Conservation (phyloP, 2,113 vertebrate genomes). For the Clinocottus analis region DNA sequence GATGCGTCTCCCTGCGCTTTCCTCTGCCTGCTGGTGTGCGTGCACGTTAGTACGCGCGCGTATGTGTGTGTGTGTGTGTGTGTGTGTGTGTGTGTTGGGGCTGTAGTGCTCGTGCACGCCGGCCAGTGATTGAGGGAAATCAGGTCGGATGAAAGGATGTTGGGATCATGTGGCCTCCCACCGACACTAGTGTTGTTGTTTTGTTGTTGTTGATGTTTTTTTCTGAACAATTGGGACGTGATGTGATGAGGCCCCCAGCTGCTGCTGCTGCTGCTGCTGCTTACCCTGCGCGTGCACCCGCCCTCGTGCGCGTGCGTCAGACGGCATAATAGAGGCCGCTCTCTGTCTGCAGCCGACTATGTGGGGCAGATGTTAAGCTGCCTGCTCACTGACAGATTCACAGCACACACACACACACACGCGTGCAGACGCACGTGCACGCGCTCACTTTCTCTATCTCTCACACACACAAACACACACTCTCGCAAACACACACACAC, state of each 20-base stretch:
- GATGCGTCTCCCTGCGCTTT: slow-evolving; percentile 46
- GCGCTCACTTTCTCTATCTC: too few species aligned
- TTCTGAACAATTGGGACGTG: slow-evolving; percentile 65
- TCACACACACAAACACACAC: background rate
- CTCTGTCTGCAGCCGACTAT: slow-evolving; percentile 53
- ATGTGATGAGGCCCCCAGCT: slow-evolving; percentile 63
- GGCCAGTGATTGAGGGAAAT: slow-evolving; percentile 47
- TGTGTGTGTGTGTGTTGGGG: background rate
- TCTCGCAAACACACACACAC: slow-evolving; percentile 11
- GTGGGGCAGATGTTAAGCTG: slow-evolving; percentile 71
- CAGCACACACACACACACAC: slow-evolving; percentile 39
- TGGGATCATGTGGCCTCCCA: slow-evolving; percentile 27
- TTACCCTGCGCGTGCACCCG: slow-evolving; percentile 22
- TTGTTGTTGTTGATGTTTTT: slow-evolving; percentile 58
- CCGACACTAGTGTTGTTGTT: slow-evolving; percentile 26
- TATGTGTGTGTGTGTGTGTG: background rate
- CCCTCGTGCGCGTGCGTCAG: slow-evolving; percentile 38
- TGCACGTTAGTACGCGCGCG: background rate
- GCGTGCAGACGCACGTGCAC: background rate
- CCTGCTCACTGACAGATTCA: slow-evolving; percentile 49
- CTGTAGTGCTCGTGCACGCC: slow-evolving; percentile 35
- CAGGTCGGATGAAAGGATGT: slow-evolving; percentile 14
- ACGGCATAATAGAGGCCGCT: slow-evolving; percentile 48
- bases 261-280: slow-evolving; percentile 34
- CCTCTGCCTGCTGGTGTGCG: slow-evolving; percentile 34